Evolutionary conservation across 1,140 invertebrate species (phyloP), one percentile per base, ranked within the genome.

Genomic region (Panagrolaimus sp.): DNA sequence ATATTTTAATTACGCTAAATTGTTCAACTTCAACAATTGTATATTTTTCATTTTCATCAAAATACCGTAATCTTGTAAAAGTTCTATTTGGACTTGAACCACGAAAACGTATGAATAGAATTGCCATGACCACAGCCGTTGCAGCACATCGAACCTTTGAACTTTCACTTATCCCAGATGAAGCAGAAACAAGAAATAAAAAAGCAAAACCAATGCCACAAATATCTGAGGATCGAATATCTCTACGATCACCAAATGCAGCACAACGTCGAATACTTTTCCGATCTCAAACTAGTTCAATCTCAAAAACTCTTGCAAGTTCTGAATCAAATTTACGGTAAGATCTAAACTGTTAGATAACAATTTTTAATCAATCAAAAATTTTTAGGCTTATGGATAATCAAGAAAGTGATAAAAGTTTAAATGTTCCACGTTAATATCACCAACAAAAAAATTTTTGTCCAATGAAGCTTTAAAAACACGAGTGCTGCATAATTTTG

Each of bases 1-100:
- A 81, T 67, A 68, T 82, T 20, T 63, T 81, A n/a, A 80, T 81
- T 16, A 77, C 78, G 9, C 43, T 82, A 14, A 81, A 81, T 65
- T 81, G 80, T 8, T 75, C 80, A 9, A 76, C 78, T 13, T 80
- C 80, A 16, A 80, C 74, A 14, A 70, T 81, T 53, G 71, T 81
- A n/a, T 81, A 81, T 63, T 25, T 81, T 11, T 72, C 78, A 23
- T 81, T 81, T 62, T 70, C 69, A 16, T 68, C 69, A 1, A 81
- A 81, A 57, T 81, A 82, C 62, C 63, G 79, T 16, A 44, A 70
- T 7, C 81, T 82, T 14, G 42, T 64, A 14, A 64, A 64, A 9
- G 63, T 16, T 14, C 38, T 46, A 7, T 44, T 42, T 25, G 63
- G 38, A 11, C 44, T 64, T 16, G 63, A 64, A 16, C 31, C 42